Evolutionary conservation across 2,113 vertebrate genomes (phyloP), one percentile per base, ranked within the genome.

Genomic region (Pachyramphus minor): DNA sequence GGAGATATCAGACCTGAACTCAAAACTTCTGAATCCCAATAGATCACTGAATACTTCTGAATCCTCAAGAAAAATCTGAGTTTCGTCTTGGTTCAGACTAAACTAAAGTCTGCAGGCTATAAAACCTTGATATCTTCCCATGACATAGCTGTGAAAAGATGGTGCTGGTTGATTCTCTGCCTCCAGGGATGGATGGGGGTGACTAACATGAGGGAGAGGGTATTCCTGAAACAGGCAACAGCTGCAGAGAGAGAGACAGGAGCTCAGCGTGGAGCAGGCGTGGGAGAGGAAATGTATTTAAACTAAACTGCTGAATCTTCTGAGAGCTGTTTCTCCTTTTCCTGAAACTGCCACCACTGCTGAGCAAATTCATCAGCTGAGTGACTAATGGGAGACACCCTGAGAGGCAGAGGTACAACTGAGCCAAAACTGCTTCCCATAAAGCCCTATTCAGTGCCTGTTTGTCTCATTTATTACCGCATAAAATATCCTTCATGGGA

Each of bases 381-480:
- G 91, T 96, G 93, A 97, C 93, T 95, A 96, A 95, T 94, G 84
- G 86, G 79, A 95, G 85, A 91, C 80, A 74, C 90, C 87, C 94
- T 91, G 74, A 95, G 93, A 96, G 82, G 81, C 62, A 33, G 94
- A 95, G 78, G 91, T 91, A 93, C 62, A 80, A 86, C 75, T 53
- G 84, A 96, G 95, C 94, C 93, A 95, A 94, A 94, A 93, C 87
- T 69, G 41, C 84, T 91, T 93, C 91, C 84, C 91, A 96, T 96
- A 97, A 97, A 96, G 91, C 50, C 59, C 69, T 74, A 55, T 94
- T 96, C 94, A 91, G 82, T 83, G 91, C 82, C 89, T 96, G 84
- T 96, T 96, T 96, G 82, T 96, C 93, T 97, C 94, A 90, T 93
- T 96, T 96, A 96, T 95, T 93, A 88, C 95, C 12, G 25, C 82